Evolutionary conservation across 2,888 invertebrate species (phyloP).

Genomic region (Apotomis betuletana): DNA sequence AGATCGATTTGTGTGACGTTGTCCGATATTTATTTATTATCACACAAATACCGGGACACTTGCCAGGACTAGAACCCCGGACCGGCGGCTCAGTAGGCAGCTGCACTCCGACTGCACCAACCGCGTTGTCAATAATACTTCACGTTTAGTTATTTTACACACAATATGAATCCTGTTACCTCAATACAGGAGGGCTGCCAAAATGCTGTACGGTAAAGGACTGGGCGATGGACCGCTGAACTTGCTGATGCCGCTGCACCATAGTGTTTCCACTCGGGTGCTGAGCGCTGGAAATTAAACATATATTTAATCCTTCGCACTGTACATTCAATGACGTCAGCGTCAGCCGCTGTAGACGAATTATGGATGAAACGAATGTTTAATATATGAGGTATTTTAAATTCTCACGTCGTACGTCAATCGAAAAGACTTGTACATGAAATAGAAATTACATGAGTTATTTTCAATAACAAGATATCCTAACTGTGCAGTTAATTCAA

Average conservation of each 20-base stretch:
- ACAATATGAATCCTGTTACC: slow-evolving; percentile 51
- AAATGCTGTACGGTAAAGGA: slow-evolving; percentile 79
- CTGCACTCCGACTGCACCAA: too few species aligned
- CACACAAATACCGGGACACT: too few species aligned
- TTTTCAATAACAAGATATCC: too few species aligned
- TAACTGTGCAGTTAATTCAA: too few species aligned
- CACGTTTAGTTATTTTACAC: too few species aligned
- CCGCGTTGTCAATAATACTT: too few species aligned
- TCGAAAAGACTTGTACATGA: background rate
- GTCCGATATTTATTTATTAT: too few species aligned
- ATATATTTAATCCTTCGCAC: background rate
- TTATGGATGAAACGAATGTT: slow-evolving; percentile 29
- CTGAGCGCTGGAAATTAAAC: slow-evolving; percentile 61
- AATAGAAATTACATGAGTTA: too few species aligned
- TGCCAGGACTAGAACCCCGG: too few species aligned
- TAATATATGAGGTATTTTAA: slow-evolving; percentile 32
- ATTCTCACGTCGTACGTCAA: slow-evolving; percentile 7
- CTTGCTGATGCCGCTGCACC: slow-evolving; percentile 71
- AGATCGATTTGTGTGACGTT: too few species aligned
- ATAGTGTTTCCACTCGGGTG: slow-evolving; percentile 65
- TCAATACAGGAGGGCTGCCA: slow-evolving; percentile 68
- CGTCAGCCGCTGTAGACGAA: background rate
- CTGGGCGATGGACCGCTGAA: slow-evolving; percentile 75
- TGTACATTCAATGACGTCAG: slow-evolving; percentile 1
- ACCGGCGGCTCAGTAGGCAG: too few species aligned